Evolutionary conservation across 2,888 invertebrate genomes (phyloP).

Genomic region (Eumacrocentrus americanus): DNA sequence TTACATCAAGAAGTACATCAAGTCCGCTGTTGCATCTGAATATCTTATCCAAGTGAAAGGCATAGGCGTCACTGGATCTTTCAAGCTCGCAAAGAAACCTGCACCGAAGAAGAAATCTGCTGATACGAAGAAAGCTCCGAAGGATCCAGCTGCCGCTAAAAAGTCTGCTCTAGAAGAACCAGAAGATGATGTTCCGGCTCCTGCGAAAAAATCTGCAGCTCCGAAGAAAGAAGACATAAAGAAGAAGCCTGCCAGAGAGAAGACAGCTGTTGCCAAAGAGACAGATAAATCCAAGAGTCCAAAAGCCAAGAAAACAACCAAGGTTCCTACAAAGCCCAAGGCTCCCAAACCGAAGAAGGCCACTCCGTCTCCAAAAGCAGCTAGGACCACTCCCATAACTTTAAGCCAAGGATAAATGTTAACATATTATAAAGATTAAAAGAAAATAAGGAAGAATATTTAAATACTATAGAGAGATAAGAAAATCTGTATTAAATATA

Average conservation of each 20-base stretch:
- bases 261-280: slow-evolving; percentile 6
- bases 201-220: slow-evolving; percentile 18
- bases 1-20: slow-evolving; percentile 69
- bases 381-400: slow-evolving; percentile 22
- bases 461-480: too few relatives aligned
- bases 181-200: not conserved
- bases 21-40: slow-evolving; percentile 65
- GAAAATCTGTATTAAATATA: too few relatives aligned
- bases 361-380: slow-evolving; percentile 20
- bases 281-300: slow-evolving; percentile 29
- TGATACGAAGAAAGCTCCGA: slow-evolving; percentile 5
- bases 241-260: slow-evolving; percentile 10
- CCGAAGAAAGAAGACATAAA: slow-evolving; percentile 14
- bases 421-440: too few relatives aligned
- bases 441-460: too few relatives aligned
- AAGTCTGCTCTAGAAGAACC: slow-evolving; percentile 3
- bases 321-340: slow-evolving; percentile 37
- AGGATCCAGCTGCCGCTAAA: slow-evolving; percentile 16
- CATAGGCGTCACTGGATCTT: slow-evolving; percentile 64
- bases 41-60: slow-evolving; percentile 66
- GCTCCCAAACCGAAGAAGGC: slow-evolving; percentile 38
- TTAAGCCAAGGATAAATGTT: too few relatives aligned
- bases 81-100: slow-evolving; percentile 53
- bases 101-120: not conserved
- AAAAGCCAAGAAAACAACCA: slow-evolving; percentile 32